A percentile compares a stretch with the other conserved stretches of the same genome.
Evolutionary conservation across 2,113 vertebrate species (phyloP).

Genomic region (Agapornis roseicollis): DNA sequence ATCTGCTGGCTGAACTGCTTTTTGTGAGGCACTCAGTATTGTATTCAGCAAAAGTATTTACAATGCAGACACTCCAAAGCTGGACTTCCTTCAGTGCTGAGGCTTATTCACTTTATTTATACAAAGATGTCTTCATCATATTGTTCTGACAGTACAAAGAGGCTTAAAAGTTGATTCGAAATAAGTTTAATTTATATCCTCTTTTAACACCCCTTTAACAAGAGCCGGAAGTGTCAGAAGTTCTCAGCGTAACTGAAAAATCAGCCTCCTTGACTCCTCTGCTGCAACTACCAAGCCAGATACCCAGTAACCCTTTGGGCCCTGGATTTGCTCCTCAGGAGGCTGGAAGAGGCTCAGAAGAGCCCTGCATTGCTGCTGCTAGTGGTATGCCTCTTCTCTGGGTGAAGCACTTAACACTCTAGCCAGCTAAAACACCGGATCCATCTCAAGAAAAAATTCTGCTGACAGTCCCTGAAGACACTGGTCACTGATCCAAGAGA

Average conservation of each 20-base stretch:
- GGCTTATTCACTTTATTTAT: background rate
- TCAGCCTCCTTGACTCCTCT: background rate
- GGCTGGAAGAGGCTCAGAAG: background rate
- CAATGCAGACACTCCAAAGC: background rate
- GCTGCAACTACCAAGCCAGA: background rate
- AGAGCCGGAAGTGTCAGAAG: background rate
- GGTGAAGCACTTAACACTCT: background rate
- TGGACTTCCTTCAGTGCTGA: background rate
- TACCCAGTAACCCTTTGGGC: background rate
- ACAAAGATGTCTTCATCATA: background rate
- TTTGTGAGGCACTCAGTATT: background rate
- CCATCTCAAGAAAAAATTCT: background rate
- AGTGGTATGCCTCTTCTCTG: background rate
- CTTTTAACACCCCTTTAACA: background rate
- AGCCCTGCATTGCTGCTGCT: background rate
- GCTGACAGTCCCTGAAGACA: background rate
- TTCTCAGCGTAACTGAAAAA: background rate
- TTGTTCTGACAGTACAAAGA: background rate
- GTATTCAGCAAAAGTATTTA: background rate
- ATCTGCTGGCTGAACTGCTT: background rate
- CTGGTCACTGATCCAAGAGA: background rate
- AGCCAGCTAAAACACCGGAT: background rate
- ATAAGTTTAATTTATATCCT: background rate
- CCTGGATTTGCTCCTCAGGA: background rate
- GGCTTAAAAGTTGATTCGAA: background rate